Evolutionary conservation across 2,113 vertebrate species (phyloP), one percentile per base, ranked within the genome.

Genomic region (Rostratula benghalensis): DNA sequence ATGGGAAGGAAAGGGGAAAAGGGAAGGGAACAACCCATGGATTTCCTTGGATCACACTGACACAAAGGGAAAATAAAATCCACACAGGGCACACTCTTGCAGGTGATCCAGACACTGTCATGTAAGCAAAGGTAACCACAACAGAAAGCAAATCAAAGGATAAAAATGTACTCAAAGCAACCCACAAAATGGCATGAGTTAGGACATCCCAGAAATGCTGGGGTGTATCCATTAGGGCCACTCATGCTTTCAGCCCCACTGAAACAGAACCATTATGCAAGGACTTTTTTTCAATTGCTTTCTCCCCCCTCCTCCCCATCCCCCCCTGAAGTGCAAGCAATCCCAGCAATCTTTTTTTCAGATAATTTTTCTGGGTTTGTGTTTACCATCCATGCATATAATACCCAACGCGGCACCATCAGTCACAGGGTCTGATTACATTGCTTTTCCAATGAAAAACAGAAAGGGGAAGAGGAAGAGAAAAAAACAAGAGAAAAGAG

Each of bases 111-210:
- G 35, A 95, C 43, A 77, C n/a, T 65, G 57, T 56, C 82, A 75
- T 16, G 19, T 90, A 59, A 92, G 73, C 41, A 91, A 79, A 69
- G 81, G 83, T 69, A 95, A 95, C 28, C 90, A 91, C 67, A 91
- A 76, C 57, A 87, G 67, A 85, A 95, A 54, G 74, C 70, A 93
- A 94, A 91, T 6, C 20, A 82, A 80, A 13, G 25, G 39, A 84
- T 39, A 80, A 74, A 79, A 53, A 37, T 57, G 46, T n/a, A 71
- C 6, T 31, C 5, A 20, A 92, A 84, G 65, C 51, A 87, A 59
- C 12, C 27, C 24, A 18, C 54, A 53, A 37, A 70, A 87, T 16
- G 35, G 70, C 76, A 89, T 45, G 76, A 95, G 77, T 39, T 56
- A 57, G 65, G 63, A 75, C 33, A 90, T 18, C 65, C 83, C 85